A percentile compares a stretch with the other conserved stretches of the same genome.
Conservation (phyloP, 2,113 vertebrate species). For the Ivindomyrus marchei region DNA sequence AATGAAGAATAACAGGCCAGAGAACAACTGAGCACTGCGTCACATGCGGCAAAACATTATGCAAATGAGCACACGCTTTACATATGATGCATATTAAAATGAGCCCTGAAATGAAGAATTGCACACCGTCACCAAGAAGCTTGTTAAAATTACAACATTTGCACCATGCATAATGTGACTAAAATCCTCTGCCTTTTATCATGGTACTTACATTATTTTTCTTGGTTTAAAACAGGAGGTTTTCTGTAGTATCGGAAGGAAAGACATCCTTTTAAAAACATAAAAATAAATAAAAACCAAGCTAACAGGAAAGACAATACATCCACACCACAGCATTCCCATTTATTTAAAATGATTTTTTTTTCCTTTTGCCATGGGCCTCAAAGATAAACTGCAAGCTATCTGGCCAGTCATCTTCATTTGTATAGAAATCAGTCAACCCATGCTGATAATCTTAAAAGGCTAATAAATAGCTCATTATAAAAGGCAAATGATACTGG, state of each 20-base stretch:
- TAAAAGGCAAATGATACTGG: constrained; percentile 22
- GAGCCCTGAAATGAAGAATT: background rate
- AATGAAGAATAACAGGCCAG: background rate
- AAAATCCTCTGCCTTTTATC: background rate
- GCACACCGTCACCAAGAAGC: background rate
- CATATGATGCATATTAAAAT: background rate
- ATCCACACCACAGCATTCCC: background rate
- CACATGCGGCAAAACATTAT: background rate
- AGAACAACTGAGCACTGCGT: background rate
- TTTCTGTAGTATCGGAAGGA: background rate
- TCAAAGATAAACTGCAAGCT: background rate
- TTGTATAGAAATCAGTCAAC: constrained; percentile 31
- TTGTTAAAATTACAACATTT: background rate
- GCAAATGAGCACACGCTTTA: background rate
- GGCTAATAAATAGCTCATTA: constrained; percentile 41
- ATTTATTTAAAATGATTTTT: background rate
- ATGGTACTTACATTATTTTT: background rate
- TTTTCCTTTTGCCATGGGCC: background rate
- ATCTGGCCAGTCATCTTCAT: constrained; percentile 24
- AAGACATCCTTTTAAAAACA: background rate
- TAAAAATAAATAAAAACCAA: background rate
- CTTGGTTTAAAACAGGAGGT: background rate
- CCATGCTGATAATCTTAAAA: constrained; percentile 38
- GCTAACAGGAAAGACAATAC: background rate
- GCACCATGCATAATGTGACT: background rate